Evolutionary conservation across 2,888 invertebrate genomes (phyloP).

Genomic region (Hoplodrina ambigua): DNA sequence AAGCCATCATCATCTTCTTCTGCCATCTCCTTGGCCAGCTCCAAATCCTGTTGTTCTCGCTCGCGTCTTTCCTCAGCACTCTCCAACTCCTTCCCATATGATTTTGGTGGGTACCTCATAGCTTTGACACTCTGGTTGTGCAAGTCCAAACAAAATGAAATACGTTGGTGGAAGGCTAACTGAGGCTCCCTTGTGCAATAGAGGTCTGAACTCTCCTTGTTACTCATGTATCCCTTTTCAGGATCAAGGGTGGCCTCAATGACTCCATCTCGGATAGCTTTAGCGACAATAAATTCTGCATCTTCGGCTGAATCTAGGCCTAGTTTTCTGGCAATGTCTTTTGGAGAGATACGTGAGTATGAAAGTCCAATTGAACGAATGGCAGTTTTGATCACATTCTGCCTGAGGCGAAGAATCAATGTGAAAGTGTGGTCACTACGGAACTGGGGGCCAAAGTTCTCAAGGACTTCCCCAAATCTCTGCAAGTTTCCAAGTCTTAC

Average conservation of each 20-base stretch:
- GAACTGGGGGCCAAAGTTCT: slow-evolving; percentile 97
- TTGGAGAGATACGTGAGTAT: slow-evolving; percentile 98
- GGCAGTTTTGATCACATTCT: slow-evolving; percentile 99
- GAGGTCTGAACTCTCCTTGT: slow-evolving; percentile 98
- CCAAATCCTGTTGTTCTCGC: slow-evolving; percentile 99
- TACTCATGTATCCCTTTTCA: slow-evolving; percentile 98
- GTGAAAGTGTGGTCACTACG: slow-evolving; percentile 98
- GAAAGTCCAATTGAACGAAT: slow-evolving; percentile 98
- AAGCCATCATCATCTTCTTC: slow-evolving; percentile 99
- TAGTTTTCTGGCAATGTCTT: slow-evolving; percentile 98
- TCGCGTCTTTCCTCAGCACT: slow-evolving; percentile 99
- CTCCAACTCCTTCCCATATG: slow-evolving; percentile 99
- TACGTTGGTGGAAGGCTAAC: slow-evolving; percentile 98
- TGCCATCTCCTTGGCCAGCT: slow-evolving; percentile 99
- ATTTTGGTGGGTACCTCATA: slow-evolving; percentile 99
- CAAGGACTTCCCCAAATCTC: slow-evolving; percentile 97
- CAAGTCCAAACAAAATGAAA: slow-evolving; percentile 98
- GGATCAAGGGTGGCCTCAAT: slow-evolving; percentile 99
- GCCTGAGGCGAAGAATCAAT: slow-evolving; percentile 97
- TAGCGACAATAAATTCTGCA: slow-evolving; percentile 99
- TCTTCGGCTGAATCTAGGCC: slow-evolving; percentile 98
- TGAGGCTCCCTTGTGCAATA: slow-evolving; percentile 99
- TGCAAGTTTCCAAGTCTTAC: slow-evolving; percentile 98
- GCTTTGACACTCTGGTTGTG: slow-evolving; percentile 99
- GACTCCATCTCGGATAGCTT: slow-evolving; percentile 99